Conservation (phyloP, 2,888 invertebrate genomes). For the Chromoteleia sp. region DNA sequence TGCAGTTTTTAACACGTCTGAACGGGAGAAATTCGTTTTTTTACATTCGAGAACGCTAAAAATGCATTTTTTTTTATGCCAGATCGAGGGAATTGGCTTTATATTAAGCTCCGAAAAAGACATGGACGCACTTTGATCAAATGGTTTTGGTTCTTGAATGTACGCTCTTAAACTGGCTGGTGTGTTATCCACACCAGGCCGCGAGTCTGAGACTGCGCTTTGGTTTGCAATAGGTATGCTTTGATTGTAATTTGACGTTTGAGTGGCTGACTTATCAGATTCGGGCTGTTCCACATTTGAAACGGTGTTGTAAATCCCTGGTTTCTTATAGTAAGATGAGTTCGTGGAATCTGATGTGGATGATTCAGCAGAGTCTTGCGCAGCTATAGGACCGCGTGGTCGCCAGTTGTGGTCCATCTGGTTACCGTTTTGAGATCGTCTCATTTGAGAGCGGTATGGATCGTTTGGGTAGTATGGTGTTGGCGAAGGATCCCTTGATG, state of each 20-base stretch:
- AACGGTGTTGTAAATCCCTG: conserved; percentile 31
- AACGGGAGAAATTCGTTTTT: no score
- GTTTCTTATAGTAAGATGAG: conserved; percentile 54
- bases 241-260: conserved; percentile 22
- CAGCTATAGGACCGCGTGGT: conserved; percentile 57
- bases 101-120: conserved; percentile 30
- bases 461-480: conserved; percentile 79
- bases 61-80: no score
- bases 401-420: conserved; percentile 65
- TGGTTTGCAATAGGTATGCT: conserved; percentile 18
- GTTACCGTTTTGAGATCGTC: conserved; percentile 75
- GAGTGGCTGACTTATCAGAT: conserved; percentile 13
- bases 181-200: background rate
- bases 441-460: conserved; percentile 79
- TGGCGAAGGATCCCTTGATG: conserved; percentile 83
- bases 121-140: conserved; percentile 26
- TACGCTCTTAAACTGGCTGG: background rate
- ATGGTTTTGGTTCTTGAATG: conserved; percentile 7
- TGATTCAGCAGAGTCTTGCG: conserved; percentile 57
- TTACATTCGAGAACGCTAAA: no score
- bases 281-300: conserved; percentile 34
- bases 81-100: no score
- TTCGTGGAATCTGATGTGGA: conserved; percentile 59
- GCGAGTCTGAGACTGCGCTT: conserved; percentile 7
- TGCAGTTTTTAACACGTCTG: no score